Evolutionary conservation across 1,140 invertebrate species (phyloP).

Genomic region (Cyclina sinensis): DNA sequence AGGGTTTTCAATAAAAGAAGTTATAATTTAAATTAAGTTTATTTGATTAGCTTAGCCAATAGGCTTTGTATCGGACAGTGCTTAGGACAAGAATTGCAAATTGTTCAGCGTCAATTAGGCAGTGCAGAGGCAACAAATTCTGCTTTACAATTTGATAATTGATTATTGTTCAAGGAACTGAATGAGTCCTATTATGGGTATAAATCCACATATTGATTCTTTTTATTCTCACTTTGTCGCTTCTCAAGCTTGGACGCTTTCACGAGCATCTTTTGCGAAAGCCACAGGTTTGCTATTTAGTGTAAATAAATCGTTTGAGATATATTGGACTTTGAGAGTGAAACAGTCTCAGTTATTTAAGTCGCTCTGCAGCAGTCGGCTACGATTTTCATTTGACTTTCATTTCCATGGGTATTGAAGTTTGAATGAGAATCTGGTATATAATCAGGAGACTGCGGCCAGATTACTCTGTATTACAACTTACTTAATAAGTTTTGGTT

Average conservation of each 20-base stretch:
- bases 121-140: slow-evolving; percentile 1
- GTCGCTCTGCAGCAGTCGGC: background rate
- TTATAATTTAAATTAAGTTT: background rate
- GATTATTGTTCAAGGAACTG: slow-evolving; percentile 19
- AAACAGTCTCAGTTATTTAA: background rate
- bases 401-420: slow-evolving; percentile 17
- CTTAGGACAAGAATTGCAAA: background rate
- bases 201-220: slow-evolving; percentile 38
- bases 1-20: background rate
- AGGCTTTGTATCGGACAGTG: background rate
- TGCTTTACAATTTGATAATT: slow-evolving; percentile 44
- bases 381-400: slow-evolving; percentile 34
- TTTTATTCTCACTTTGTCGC: slow-evolving; percentile 7
- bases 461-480: slow-evolving; percentile 15
- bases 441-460: background rate
- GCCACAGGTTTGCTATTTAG: slow-evolving; percentile 32
- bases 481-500: slow-evolving; percentile 38
- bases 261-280: slow-evolving; percentile 6
- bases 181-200: slow-evolving; percentile 28
- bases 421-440: slow-evolving; percentile 24
- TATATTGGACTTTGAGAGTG: slow-evolving; percentile 20
- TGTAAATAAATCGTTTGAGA: slow-evolving; percentile 40
- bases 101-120: background rate
- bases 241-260: slow-evolving; percentile 30
- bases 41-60: background rate